phyloP scores from a whole-genome alignment of 2,797 vertebrate species.

The Taenioides sp. region DNA sequence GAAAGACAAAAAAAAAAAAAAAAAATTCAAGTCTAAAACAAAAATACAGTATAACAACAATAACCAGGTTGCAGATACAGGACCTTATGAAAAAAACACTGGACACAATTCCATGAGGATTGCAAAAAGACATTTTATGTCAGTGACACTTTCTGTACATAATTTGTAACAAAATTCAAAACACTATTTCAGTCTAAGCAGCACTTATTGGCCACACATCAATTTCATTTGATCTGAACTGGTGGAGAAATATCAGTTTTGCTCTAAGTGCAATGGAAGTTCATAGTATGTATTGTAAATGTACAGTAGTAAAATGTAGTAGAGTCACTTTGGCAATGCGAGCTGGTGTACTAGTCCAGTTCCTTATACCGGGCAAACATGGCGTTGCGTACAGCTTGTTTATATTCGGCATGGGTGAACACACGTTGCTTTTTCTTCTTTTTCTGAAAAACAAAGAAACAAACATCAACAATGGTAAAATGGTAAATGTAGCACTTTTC shows the following conservation, averaged over 20 bases:
- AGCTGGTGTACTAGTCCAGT: slow-evolving; percentile 81
- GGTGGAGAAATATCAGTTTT: slow-evolving; percentile 11
- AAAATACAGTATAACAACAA: slow-evolving; percentile 38
- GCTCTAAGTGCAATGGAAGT: slow-evolving; percentile 16
- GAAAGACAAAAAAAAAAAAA: slow-evolving; percentile 44
- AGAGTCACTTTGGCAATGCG: slow-evolving; percentile 16
- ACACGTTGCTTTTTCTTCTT: slow-evolving; percentile 80
- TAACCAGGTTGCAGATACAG: slow-evolving; percentile 19
- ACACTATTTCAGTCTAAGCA: neutral
- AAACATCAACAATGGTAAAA: neutral
- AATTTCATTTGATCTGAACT: neutral
- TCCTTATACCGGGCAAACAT: slow-evolving; percentile 98
- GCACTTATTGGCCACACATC: neutral
- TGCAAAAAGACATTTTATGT: slow-evolving; percentile 34
- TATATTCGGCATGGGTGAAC: slow-evolving; percentile 88
- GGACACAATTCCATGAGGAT: slow-evolving; percentile 39
- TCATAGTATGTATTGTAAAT: slow-evolving; percentile 21
- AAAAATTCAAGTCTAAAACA: slow-evolving; percentile 35
- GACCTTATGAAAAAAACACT: slow-evolving; percentile 11
- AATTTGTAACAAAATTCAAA: slow-evolving; percentile 15
- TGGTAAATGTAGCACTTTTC: no score
- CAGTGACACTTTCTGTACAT: slow-evolving; percentile 42
- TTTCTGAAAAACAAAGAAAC: slow-evolving; percentile 64
- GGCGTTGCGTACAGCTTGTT: slow-evolving; percentile 92
- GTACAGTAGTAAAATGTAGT: slow-evolving; percentile 12